Evolutionary conservation across 2,113 vertebrate genomes (phyloP).

Genomic region (Calyptommatus sinebrachiatus): DNA sequence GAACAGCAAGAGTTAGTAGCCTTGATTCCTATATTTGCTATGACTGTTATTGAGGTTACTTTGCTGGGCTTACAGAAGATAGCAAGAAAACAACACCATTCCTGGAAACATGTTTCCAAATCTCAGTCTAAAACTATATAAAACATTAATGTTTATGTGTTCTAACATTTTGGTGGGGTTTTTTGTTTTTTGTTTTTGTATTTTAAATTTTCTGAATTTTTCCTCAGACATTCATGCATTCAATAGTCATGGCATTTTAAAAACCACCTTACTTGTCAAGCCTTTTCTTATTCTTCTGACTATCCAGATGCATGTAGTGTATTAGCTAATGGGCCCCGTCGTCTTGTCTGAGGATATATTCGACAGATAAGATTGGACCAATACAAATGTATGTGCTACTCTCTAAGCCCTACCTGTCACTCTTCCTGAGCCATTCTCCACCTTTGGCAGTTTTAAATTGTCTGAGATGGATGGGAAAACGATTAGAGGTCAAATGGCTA

Average conservation of each 20-base stretch:
- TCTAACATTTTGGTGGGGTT: neutral
- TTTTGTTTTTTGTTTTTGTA: neutral
- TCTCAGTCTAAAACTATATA: neutral
- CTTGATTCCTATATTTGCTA: too few species aligned
- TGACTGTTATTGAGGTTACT: neutral
- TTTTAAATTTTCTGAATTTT: conserved; percentile 29
- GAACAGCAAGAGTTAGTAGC: too few species aligned
- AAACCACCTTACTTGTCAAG: conserved; percentile 29
- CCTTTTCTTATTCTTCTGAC: neutral
- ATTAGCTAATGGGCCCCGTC: conserved; percentile 13
- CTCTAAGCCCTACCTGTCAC: conserved; percentile 23
- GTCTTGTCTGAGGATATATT: conserved; percentile 22
- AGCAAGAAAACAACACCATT: neutral
- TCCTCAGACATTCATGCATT: conserved; percentile 10
- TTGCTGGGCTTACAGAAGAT: too few species aligned
- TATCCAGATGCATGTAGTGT: conserved; percentile 11
- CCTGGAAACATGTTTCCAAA: neutral
- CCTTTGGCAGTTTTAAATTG: conserved; percentile 39
- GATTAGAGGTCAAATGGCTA: conserved; percentile 41
- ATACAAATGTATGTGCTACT: conserved; percentile 33
- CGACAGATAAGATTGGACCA: conserved; percentile 30
- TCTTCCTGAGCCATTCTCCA: conserved; percentile 40
- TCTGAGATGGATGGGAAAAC: conserved; percentile 10
- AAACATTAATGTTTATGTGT: neutral
- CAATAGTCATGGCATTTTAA: accelerated